Conservation (phyloP, 2,888 invertebrate genomes). For the Netelia fuscicornis region DNA sequence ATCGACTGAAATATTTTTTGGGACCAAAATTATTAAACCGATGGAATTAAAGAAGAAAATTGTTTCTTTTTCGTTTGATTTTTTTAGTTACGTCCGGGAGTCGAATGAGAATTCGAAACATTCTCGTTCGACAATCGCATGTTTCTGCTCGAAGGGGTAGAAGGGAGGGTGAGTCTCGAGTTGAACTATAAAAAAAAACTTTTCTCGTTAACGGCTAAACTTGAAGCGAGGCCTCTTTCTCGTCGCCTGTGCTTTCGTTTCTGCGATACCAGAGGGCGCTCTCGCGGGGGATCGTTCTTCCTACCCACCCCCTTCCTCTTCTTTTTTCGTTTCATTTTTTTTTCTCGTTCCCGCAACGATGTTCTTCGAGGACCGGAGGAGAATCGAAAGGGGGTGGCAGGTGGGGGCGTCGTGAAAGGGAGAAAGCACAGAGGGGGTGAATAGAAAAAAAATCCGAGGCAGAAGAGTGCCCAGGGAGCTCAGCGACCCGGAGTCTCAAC, state of each 20-base stretch:
- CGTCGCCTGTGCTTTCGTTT: slow-evolving; percentile 9
- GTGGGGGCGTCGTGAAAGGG: slow-evolving; percentile 52
- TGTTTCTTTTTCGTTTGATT: too few species aligned
- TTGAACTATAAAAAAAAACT: slow-evolving; percentile 55
- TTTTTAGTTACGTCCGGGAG: too few species aligned
- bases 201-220: slow-evolving; percentile 67
- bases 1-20: neutral
- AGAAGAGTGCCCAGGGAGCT: slow-evolving; percentile 53
- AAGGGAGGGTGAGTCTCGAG: slow-evolving; percentile 5
- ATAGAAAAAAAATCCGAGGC: slow-evolving; percentile 31
- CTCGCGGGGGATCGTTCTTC: neutral
- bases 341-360: neutral
- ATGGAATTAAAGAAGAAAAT: too few species aligned
- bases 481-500: slow-evolving; percentile 69
- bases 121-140: slow-evolving; percentile 54
- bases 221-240: slow-evolving; percentile 28
- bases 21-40: neutral
- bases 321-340: neutral
- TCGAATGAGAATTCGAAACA: slow-evolving; percentile 43
- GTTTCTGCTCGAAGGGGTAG: neutral
- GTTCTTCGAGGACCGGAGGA: slow-evolving; percentile 31
- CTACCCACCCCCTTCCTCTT: neutral
- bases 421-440: slow-evolving; percentile 58
- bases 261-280: slow-evolving; percentile 24
- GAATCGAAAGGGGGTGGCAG: neutral